Evolutionary conservation across 1,140 invertebrate genomes (phyloP), one percentile per base, ranked within the genome.

Genomic region (Caerostris extrusa): DNA sequence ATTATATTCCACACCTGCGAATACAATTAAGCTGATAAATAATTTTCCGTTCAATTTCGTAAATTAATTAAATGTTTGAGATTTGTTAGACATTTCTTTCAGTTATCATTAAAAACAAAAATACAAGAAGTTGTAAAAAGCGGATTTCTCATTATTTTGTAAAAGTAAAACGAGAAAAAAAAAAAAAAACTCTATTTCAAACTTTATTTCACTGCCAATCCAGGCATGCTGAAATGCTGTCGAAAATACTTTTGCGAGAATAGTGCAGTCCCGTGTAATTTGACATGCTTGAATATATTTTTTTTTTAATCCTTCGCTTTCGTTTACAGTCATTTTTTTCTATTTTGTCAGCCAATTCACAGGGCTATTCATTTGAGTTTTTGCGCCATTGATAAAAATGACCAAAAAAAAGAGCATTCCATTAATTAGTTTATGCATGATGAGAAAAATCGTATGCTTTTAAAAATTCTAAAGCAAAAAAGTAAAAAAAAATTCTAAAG

Each of bases 361-460:
- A 12, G 6, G 57, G n/a, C 10, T 34, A 85, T 85, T 58, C 55
- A 92, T 92, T 92, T 58, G 85, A 34, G 7, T 83, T 61, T 92
- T 85, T 85, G 90, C 67, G 50, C 57, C 71, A 61, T 56, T 57
- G 90, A 92, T 85, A 85, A 92, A 34, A 92, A 92, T 85, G 85
- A 81, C 55, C 34, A 17, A n/a, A 69, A 50, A 91, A 92, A 92
- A 92, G 34, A 64, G 71, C 50, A 55, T 6, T 19, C 89, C 69
- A 92, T 92, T 92, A 92, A 92, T 92, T 92, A 92, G 90, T 85
- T 92, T 92, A 92, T 53, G 90, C 90, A 64, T 85, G 81, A 92
- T 61, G 81, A 50, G 56, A 61, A 92, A 92, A 83, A 67, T 85
- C 61, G 12, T 14, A 19, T 83, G 53, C 53, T 61, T 60, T 53